These are phyloP conservation scores for Drosophila nr. fundita DNA, from an alignment of 2,888 invertebrate species.

Conservation along the genomic window DNA sequence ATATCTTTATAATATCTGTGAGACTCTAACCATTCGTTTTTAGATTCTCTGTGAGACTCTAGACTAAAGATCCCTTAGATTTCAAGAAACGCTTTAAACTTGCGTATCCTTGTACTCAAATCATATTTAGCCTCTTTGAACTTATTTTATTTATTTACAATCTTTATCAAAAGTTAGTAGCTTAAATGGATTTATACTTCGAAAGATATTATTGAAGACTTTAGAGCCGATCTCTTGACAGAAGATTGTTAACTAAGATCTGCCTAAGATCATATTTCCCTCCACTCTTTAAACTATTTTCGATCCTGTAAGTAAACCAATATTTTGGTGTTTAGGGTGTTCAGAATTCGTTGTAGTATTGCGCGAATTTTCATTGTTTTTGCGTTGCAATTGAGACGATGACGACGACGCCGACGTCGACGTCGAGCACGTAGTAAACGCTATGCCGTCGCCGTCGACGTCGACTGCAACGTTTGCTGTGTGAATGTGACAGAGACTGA, in stretches of 20 bases:
- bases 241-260: not conserved
- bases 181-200: too few species aligned
- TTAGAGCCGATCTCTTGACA: not conserved
- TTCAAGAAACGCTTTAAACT: not conserved
- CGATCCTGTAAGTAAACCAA: not conserved
- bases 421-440: constrained; percentile 3
- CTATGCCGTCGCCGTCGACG: constrained; percentile 10
- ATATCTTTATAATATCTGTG: not conserved
- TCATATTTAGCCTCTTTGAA: not conserved
- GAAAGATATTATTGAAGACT: not conserved
- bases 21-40: not conserved
- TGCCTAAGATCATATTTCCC: not conserved
- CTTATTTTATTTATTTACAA: not conserved
- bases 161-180: not conserved
- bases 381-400: constrained; percentile 51
- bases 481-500: not conserved
- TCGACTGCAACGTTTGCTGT: constrained; percentile 4
- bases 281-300: not conserved
- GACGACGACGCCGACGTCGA: constrained; percentile 4
- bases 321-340: not conserved
- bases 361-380: constrained; percentile 10
- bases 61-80: not conserved
- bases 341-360: constrained; percentile 2
- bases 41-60: not conserved
- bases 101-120: not conserved